Conservation (phyloP, 2,797 vertebrate species). For the Chanos chanos region DNA sequence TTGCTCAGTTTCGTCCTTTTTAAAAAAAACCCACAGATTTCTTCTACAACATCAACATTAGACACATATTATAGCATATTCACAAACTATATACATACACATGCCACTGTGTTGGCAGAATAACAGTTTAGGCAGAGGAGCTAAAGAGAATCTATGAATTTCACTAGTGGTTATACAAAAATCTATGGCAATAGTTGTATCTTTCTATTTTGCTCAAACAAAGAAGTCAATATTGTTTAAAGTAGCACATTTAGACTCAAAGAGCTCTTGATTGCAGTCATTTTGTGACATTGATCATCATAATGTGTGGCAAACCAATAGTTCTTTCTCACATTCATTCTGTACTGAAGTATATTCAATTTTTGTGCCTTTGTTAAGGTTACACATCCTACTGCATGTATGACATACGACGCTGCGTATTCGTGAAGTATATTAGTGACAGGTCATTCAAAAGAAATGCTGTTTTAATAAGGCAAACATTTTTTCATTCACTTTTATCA, state of each 20-base stretch:
- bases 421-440: neutral
- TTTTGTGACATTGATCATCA: neutral
- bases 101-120: conserved; percentile 81
- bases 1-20: conserved; percentile 78
- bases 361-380: conserved; percentile 8
- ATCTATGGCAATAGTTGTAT: conserved; percentile 51
- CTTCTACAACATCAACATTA: conserved; percentile 93
- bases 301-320: neutral
- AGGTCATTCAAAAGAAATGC: neutral
- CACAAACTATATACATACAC: conserved; percentile 78
- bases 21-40: conserved; percentile 72
- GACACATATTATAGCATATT: conserved; percentile 87
- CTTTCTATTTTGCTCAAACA: conserved; percentile 60
- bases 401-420: neutral
- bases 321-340: conserved; percentile 2
- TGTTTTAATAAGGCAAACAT: conserved; percentile 11
- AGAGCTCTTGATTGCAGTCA: conserved; percentile 14
- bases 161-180: conserved; percentile 77
- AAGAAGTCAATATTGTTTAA: conserved; percentile 58
- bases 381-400: neutral
- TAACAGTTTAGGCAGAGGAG: conserved; percentile 83
- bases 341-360: conserved; percentile 12
- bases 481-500: neutral
- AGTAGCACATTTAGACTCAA: conserved; percentile 51
- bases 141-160: conserved; percentile 66